Base-by-base conservation (phyloP, 2,113 vertebrate genomes). In the Triplophysa dalaica region DNA sequence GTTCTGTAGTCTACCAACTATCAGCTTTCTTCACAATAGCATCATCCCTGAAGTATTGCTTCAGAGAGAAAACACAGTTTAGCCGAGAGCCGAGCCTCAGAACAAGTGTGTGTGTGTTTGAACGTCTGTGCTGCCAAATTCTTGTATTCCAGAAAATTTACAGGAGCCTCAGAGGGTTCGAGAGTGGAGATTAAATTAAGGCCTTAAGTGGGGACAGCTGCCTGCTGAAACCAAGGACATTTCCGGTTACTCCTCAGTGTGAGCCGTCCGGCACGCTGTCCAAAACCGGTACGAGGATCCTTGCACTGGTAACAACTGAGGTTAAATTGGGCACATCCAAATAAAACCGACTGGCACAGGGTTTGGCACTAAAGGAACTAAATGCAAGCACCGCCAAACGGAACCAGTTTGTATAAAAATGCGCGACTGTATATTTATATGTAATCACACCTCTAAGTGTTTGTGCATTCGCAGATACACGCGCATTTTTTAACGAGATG, bases 131-230 rank as follows among this genome's bases (percentile, higher is more conserved):
- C 61, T 83, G 78, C 83, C 83, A 81, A 63, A 73, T 21, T 65
- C 85, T 85, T 83, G 78, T 77, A 81, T 78, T 84, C 83, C 50
- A 77, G 63, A 64, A 69, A 82, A 76, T 76, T 81, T 76, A 70
- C 66, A 73, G 62, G 29, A 81, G 43, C 74, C 73, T 81, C 62
- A 74, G 80, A 82, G 80, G 78, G 78, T 75, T 50, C 60, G 77
- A 65, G 77, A 78, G 85, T 65, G 79, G 41, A 70, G 77, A 81
- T 87, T 81, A 85, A 85, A 87, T 85, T 84, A 87, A 73, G 48
- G 75, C 62, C 76, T 58, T 87, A 87, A 87, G 84, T 87, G 84
- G 80, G 82, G 86, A 87, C 86, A 87, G 86, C 78, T 87, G 86
- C 78, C 84, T 82, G 75, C 78, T 73, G 56, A 85, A 84, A 82